phyloP scores from a whole-genome alignment of 2,888 invertebrate species.

The Marronus borbonicus region DNA sequence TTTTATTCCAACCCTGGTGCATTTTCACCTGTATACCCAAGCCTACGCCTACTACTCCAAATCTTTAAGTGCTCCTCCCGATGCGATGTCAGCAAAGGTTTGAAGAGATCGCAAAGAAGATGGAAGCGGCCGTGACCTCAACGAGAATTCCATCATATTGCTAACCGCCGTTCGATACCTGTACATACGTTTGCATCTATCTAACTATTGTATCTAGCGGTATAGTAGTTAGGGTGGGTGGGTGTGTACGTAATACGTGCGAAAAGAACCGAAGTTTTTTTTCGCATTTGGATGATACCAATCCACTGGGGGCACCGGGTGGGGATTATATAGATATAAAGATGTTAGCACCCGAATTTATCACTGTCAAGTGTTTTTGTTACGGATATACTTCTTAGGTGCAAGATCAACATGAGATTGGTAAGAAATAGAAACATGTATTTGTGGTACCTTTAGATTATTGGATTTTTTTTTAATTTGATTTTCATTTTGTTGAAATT shows the following conservation, averaged over 20 bases:
- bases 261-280: slow-evolving; percentile 46
- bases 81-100: slow-evolving; percentile 7
- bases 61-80: slow-evolving; percentile 2
- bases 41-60: slow-evolving; percentile 30
- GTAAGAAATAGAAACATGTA: slow-evolving; percentile 47
- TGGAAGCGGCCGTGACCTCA: slow-evolving; percentile 54
- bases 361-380: slow-evolving; percentile 50
- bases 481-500: background rate
- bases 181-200: background rate
- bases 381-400: slow-evolving; percentile 31
- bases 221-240: slow-evolving; percentile 61
- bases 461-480: background rate
- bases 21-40: slow-evolving; percentile 8
- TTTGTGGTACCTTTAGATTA: no score
- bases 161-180: background rate
- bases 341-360: slow-evolving; percentile 51
- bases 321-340: slow-evolving; percentile 63
- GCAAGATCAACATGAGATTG: slow-evolving; percentile 52
- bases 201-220: background rate
- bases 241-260: slow-evolving; percentile 60
- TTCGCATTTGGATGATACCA: slow-evolving; percentile 32
- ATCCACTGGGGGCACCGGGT: slow-evolving; percentile 53
- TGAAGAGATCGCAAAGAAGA: slow-evolving; percentile 16
- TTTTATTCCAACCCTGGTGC: background rate
- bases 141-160: slow-evolving; percentile 50